Evolutionary conservation across 2,888 invertebrate genomes (phyloP), one percentile per base, ranked within the genome.

Genomic region (Colletes collaris): DNA sequence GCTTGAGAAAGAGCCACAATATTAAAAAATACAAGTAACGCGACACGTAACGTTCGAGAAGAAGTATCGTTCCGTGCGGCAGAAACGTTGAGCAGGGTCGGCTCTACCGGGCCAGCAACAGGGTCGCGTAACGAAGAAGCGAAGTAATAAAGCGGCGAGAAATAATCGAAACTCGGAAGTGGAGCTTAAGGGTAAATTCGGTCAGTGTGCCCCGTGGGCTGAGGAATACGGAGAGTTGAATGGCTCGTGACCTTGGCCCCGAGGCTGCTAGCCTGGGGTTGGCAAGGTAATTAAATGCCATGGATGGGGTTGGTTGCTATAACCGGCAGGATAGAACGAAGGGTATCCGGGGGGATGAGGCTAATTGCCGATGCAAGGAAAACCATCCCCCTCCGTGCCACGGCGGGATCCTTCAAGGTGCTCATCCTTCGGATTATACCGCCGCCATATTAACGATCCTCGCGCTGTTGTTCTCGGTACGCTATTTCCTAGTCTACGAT

Each of bases 201-300:
- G 92, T 92, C 92, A 92, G 92, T 92, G 91, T 92, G 91, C 90
- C 91, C 86, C 84, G 85, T 85, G 83, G 79, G 85, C 82, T 84
- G 87, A 88, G 88, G 86, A 91, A 89, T 89, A 87, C 90, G 86
- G 84, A 87, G 89, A 91, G 91, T 89, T 91, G 90, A 91, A 92
- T 92, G 91, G 91, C 89, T 91, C 91, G 90, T 90, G 92, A 92
- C 92, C 92, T 92, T 92, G 92, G 92, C 92, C 92, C 86, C 90
- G 86, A 91, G 89, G 90, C 90, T 83, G 87, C 85, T 86, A 88
- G 90, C 89, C 90, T 90, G 90, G 90, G 91, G 91, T 90, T 90
- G 91, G 91, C 89, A 87, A 92, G 92, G 92, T 92, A 92, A 92
- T 92, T 92, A 92, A 92, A 92, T 92, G 91, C 92, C 90, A 89